Base-by-base conservation (phyloP, 2,888 invertebrate species). In the Galerucella calmariensis region DNA sequence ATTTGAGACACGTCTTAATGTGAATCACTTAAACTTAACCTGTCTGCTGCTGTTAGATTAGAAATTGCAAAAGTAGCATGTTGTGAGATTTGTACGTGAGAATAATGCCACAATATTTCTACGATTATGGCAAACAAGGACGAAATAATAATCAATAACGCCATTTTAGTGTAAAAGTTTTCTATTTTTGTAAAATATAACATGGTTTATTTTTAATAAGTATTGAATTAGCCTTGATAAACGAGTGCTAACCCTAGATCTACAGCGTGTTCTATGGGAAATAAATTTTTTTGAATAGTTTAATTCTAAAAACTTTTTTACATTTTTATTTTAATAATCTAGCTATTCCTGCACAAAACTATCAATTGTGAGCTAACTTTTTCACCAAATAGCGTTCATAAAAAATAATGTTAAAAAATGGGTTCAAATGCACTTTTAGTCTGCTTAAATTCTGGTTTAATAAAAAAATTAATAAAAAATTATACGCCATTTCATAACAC, bases 41-140 rank as follows among this genome's bases (percentile, higher is more conserved):
- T 58, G 72, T 51, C 72, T 56, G 58, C 56, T 72, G 41, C 61
- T 73, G 69, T 59, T 59, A 51, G 20, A 70, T 70, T 74, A 69
- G 16, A 74, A 65, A 74, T 73, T 69, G 67, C 46, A 70, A 70
- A 70, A 69, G n/a, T 12, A 51, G 61, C 72, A 59, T 73, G 68
- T 46, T 68, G 56, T 68, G 53, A 70, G 61, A 68, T 16, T 61
- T 20, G 67, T 62, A 70, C 70, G 74, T 74, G 74, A 74, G 66
- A 44, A 67, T 70, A 70, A 65, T 74, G 62, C 66, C 58, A 69
- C 53, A 63, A 73, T 56, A 63, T 56, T 62, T 62, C 48, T 59
- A 24, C 62, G 2, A 51, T 67, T 74, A 70, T 67, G 74, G 74
- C 65, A 61, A 74, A 67, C 35, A 51, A 74, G 69, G 67, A 12